Percentiles rank a stretch among this genome's conserved stretches.
phyloP scores from a whole-genome alignment of 2,888 invertebrate genomes.

The Notodonta ziczac region DNA sequence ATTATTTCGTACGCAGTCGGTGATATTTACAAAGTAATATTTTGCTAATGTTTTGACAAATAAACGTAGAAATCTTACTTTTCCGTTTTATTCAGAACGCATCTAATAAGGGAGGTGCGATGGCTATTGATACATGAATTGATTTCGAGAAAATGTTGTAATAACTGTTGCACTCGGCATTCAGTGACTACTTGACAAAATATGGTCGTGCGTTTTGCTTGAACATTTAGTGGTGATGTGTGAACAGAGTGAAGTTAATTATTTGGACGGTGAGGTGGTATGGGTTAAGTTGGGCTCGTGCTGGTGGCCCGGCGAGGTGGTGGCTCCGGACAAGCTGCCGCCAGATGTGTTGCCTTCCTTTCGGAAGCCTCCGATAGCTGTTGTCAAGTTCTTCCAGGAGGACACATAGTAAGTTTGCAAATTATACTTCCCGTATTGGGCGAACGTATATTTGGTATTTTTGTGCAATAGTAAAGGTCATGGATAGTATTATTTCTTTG shows the following conservation, averaged over 20 bases:
- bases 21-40: constrained; percentile 81
- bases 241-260: constrained; percentile 87
- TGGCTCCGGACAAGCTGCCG: constrained; percentile 86
- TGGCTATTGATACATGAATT: constrained; percentile 39
- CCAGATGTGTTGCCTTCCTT: constrained; percentile 87
- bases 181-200: constrained; percentile 69
- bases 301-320: constrained; percentile 95
- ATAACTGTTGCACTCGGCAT: constrained; percentile 69
- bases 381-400: constrained; percentile 94
- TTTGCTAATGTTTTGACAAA: constrained; percentile 80
- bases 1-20: constrained; percentile 82
- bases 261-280: constrained; percentile 91
- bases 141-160: constrained; percentile 58
- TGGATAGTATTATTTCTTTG: constrained; percentile 35
- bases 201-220: constrained; percentile 80
- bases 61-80: constrained; percentile 49
- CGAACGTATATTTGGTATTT: constrained; percentile 2
- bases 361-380: constrained; percentile 90
- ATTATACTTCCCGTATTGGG: constrained; percentile 16
- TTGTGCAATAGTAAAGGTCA: background rate
- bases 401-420: constrained; percentile 89
- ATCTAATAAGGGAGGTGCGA: constrained; percentile 40
- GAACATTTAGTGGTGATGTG: constrained; percentile 85
- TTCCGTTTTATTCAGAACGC: constrained; percentile 36
- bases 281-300: constrained; percentile 93